phyloP scores from a whole-genome alignment of 2,888 invertebrate species.

The Ecliptopera silaceata region DNA sequence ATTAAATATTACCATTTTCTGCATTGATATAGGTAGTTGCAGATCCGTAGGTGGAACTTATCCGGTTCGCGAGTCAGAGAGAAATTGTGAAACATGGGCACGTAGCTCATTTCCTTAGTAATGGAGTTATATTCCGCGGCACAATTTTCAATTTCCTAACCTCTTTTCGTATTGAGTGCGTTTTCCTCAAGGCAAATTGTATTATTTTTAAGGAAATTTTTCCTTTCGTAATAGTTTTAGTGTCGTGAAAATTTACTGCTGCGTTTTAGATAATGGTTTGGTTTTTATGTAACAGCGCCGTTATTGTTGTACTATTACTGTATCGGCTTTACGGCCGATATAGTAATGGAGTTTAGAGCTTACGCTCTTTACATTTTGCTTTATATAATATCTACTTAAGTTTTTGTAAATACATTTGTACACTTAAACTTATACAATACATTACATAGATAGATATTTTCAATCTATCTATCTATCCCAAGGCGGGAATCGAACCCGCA shows the following conservation, averaged over 20 bases:
- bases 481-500: no score
- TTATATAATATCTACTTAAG: no score
- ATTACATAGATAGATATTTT: no score
- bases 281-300: not conserved
- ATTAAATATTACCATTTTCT: constrained; percentile 21
- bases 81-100: constrained; percentile 72
- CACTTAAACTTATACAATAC: no score
- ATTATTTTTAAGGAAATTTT: constrained; percentile 47
- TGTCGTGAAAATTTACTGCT: constrained; percentile 7
- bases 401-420: no score
- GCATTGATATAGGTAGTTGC: constrained; percentile 27
- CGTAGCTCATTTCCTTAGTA: constrained; percentile 80
- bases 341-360: no score
- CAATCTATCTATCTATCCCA: no score
- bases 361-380: no score
- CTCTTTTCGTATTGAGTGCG: constrained; percentile 63
- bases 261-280: not conserved
- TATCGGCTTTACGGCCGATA: no score
- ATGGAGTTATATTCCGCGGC: constrained; percentile 78
- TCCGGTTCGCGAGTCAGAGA: constrained; percentile 42
- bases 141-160: constrained; percentile 81
- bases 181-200: constrained; percentile 51
- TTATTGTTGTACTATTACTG: not conserved
- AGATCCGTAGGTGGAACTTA: constrained; percentile 38
- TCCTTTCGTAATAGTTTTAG: constrained; percentile 38